These are phyloP conservation scores for Zeus faber DNA, from an alignment of 2,113 vertebrate species.

Conservation along the genomic window DNA sequence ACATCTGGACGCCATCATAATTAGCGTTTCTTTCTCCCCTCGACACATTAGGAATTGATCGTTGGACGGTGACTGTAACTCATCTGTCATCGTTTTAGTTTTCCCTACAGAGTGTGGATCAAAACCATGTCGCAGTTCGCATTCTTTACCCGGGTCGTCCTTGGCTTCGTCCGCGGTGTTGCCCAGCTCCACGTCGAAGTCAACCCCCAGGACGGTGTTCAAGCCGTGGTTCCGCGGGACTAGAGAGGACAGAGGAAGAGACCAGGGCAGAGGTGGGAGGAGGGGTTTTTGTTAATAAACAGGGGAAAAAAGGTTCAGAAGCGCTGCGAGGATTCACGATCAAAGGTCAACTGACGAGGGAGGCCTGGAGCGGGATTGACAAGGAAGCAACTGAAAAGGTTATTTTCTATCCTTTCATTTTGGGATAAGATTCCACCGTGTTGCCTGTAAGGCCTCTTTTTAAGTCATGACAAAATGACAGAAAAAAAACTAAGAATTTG, in stretches of 20 bases:
- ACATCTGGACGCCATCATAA: conserved; percentile 44
- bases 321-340: conserved; percentile 24
- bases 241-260: too few relatives aligned
- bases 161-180: conserved; percentile 88
- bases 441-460: too few relatives aligned
- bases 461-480: too few relatives aligned
- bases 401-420: neutral
- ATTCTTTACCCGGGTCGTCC: conserved; percentile 87
- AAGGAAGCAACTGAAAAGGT: neutral
- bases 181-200: conserved; percentile 91
- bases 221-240: conserved; percentile 86
- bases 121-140: conserved; percentile 17
- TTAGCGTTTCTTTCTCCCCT: neutral
- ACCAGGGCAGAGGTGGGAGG: too few relatives aligned
- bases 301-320: too few relatives aligned
- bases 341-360: conserved; percentile 46
- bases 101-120: neutral
- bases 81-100: conserved; percentile 36
- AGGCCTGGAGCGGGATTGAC: conserved; percentile 1
- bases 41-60: conserved; percentile 16
- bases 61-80: conserved; percentile 33
- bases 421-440: too few relatives aligned
- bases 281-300: too few relatives aligned
- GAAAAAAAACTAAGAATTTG: too few relatives aligned
- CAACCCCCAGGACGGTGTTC: conserved; percentile 82